A percentile compares a stretch with the other conserved stretches of the same genome.
Conservation (phyloP, 1,140 invertebrate genomes). For the Hyles euphorbiae region DNA sequence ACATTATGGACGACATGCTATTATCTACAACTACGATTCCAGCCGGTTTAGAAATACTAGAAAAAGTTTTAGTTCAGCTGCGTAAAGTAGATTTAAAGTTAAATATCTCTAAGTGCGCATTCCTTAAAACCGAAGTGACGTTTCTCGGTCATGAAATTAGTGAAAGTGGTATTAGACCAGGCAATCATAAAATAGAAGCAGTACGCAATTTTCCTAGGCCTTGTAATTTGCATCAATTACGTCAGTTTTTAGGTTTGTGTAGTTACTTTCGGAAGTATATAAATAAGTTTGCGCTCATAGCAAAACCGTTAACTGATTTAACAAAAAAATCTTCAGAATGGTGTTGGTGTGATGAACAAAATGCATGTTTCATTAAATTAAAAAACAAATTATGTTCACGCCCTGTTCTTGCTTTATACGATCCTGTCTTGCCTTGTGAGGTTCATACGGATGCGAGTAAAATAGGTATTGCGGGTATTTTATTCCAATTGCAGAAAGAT, state of each 20-base stretch:
- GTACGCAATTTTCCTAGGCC: slow-evolving; percentile 17
- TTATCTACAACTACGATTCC: slow-evolving; percentile 11
- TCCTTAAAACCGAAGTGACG: slow-evolving; percentile 16
- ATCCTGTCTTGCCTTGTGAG: slow-evolving; percentile 35
- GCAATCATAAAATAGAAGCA: slow-evolving; percentile 32
- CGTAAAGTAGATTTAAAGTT: slow-evolving; percentile 19
- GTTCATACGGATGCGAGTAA: slow-evolving; percentile 25
- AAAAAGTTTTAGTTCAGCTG: slow-evolving; percentile 14
- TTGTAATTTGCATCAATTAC: slow-evolving; percentile 8
- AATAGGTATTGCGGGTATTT: slow-evolving; percentile 35
- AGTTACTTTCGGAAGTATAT: slow-evolving; percentile 48
- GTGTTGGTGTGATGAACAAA: slow-evolving; percentile 41
- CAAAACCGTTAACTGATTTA: slow-evolving; percentile 39
- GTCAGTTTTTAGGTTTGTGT: slow-evolving; percentile 23
- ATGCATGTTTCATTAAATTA: slow-evolving; percentile 20
- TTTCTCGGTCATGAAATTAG: slow-evolving; percentile 19
- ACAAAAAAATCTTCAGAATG: slow-evolving; percentile 38
- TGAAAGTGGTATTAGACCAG: slow-evolving; percentile 31
- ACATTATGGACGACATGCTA: slow-evolving; percentile 20
- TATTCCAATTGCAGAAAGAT: slow-evolving; percentile 17
- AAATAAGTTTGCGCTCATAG: slow-evolving; percentile 38
- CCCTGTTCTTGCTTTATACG: slow-evolving; percentile 42
- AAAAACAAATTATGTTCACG: slow-evolving; percentile 14
- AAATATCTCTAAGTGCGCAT: slow-evolving; percentile 28
- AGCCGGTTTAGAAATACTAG: slow-evolving; percentile 12